Evolutionary conservation across 2,888 invertebrate species (phyloP).

Genomic region (Coleophora flavipennella): DNA sequence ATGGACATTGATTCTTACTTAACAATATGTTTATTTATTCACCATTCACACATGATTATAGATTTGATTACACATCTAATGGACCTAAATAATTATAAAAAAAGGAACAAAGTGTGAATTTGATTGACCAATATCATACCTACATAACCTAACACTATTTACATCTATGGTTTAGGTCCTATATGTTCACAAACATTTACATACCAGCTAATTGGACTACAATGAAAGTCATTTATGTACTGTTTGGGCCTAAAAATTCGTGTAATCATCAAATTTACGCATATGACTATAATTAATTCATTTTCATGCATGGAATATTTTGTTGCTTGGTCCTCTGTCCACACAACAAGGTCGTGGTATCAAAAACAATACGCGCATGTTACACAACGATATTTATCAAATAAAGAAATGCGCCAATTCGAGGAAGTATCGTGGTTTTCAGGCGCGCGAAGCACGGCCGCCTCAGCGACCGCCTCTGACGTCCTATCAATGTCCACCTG

Average conservation of each 20-base stretch:
- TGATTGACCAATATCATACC: too few species aligned
- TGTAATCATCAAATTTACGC: neutral
- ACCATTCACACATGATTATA: too few species aligned
- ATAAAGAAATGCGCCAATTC: slow-evolving; percentile 18
- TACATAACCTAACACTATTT: slow-evolving; percentile 3
- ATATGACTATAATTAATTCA: too few species aligned
- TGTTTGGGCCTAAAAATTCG: neutral
- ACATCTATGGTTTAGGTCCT: neutral
- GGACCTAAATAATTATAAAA: too few species aligned
- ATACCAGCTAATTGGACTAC: neutral
- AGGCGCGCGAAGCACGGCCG: slow-evolving; percentile 33
- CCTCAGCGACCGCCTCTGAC: slow-evolving; percentile 21
- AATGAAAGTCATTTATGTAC: neutral
- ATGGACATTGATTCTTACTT: too few species aligned
- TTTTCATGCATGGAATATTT: slow-evolving; percentile 26
- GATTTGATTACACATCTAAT: too few species aligned
- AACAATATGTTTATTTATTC: too few species aligned
- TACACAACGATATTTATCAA: slow-evolving; percentile 48
- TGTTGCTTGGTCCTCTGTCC: slow-evolving; percentile 19
- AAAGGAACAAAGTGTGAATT: too few species aligned
- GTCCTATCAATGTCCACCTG: slow-evolving; percentile 42
- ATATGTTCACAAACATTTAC: neutral
- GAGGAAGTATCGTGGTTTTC: slow-evolving; percentile 24
- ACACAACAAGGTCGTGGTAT: slow-evolving; percentile 32
- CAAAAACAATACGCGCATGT: slow-evolving; percentile 42